A percentile compares a stretch with the other conserved stretches of the same genome.
Evolutionary conservation across 2,888 invertebrate species (phyloP).

Genomic region (Drosophila multiciliata): DNA sequence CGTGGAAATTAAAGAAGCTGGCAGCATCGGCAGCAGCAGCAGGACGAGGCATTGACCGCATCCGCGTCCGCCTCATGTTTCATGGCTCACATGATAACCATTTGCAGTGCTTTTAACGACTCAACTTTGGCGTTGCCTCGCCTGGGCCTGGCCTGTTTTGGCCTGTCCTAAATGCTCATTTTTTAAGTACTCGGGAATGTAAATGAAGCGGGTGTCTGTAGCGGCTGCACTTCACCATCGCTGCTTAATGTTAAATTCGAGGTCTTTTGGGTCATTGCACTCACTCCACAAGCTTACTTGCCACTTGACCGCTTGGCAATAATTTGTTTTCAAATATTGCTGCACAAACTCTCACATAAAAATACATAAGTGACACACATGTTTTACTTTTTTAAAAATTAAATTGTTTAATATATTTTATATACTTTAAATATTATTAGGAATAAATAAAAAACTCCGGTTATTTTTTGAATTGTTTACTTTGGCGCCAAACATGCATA

Average conservation of each 20-base stretch:
- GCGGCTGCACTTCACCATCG: slow-evolving; percentile 30
- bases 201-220: slow-evolving; percentile 77
- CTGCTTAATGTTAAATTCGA: slow-evolving; percentile 56
- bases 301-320: neutral
- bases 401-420: neutral
- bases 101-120: slow-evolving; percentile 75
- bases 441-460: neutral
- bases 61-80: slow-evolving; percentile 25
- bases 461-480: slow-evolving; percentile 11
- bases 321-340: slow-evolving; percentile 1
- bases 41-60: slow-evolving; percentile 35
- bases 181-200: slow-evolving; percentile 80
- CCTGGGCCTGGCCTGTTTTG: neutral
- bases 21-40: slow-evolving; percentile 36
- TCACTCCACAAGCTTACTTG: neutral
- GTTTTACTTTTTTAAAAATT: neutral
- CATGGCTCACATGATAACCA: slow-evolving; percentile 51
- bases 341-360: neutral
- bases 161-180: slow-evolving; percentile 52
- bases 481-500: slow-evolving; percentile 24
- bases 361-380: neutral
- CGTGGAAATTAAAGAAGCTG: slow-evolving; percentile 82
- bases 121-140: slow-evolving; percentile 57
- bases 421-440: neutral
- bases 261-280: slow-evolving; percentile 73